These are phyloP conservation scores for Acanthosepion lycidas DNA, from an alignment of 2,888 invertebrate genomes.

Conservation along the genomic window DNA sequence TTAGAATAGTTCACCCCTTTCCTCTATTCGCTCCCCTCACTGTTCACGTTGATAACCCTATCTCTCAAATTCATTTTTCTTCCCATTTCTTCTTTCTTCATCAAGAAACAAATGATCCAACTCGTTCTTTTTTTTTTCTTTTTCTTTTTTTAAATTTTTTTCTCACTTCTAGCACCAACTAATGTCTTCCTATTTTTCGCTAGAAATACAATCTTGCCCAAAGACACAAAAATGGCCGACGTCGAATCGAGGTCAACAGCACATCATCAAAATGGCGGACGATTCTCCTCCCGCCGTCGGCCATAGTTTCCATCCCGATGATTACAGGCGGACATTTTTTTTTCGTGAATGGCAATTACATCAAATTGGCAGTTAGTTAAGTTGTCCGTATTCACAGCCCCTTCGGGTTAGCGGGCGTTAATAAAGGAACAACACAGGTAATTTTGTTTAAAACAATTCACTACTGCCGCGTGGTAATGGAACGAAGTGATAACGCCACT, in stretches of 20 bases:
- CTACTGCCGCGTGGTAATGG: background rate
- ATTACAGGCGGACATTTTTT: background rate
- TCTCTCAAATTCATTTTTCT: background rate
- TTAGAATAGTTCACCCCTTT: no score
- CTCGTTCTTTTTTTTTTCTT: background rate
- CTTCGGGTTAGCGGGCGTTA: constrained; percentile 22
- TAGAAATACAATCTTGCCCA: constrained; percentile 13
- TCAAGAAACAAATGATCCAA: background rate
- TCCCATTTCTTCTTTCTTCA: background rate
- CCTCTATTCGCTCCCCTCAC: no score
- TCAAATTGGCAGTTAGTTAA: constrained; percentile 33
- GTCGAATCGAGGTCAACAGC: background rate
- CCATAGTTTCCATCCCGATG: constrained; percentile 3
- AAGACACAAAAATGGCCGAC: background rate
- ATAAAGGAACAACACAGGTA: constrained; percentile 33
- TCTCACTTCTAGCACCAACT: background rate
- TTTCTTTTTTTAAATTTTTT: background rate
- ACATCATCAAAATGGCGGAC: background rate
- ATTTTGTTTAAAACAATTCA: constrained; percentile 33
- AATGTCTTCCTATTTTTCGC: constrained; percentile 33
- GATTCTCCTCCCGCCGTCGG: background rate
- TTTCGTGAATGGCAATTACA: constrained; percentile 33
- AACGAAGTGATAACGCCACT: background rate
- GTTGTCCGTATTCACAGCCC: constrained; percentile 33
- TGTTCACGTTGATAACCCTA: no score